These are phyloP conservation scores for Anoplopoma fimbria DNA, from an alignment of 2,113 vertebrate species.

Conservation along the genomic window DNA sequence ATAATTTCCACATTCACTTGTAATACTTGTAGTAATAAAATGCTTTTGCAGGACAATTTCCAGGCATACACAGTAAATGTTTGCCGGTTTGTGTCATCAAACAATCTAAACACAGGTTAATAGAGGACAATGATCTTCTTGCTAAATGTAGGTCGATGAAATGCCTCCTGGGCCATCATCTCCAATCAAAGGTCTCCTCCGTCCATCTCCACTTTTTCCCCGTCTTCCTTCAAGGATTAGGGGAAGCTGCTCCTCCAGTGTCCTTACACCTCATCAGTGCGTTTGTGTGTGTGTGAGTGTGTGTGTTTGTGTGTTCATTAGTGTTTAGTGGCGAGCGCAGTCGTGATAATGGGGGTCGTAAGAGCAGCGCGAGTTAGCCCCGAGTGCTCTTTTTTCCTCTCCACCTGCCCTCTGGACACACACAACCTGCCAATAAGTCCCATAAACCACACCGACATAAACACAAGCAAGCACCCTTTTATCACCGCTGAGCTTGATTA, in stretches of 20 bases:
- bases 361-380: conserved; percentile 18
- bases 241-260: conserved; percentile 5
- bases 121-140: background rate
- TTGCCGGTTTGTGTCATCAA: background rate
- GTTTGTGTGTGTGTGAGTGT: background rate
- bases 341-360: conserved; percentile 54
- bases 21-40: conserved; percentile 1
- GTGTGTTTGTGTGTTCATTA: conserved; percentile 29
- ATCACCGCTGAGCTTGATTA: conserved; percentile 71
- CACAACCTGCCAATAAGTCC: conserved; percentile 61
- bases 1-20: background rate
- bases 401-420: conserved; percentile 37
- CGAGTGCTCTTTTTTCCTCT: conserved; percentile 32
- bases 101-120: background rate
- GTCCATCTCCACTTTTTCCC: background rate
- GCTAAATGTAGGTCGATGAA: conserved; percentile 3
- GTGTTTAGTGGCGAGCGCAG: conserved; percentile 46
- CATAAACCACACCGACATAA: conserved; percentile 62
- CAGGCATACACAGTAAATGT: background rate
- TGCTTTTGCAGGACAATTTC: background rate
- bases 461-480: conserved; percentile 66
- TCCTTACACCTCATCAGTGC: conserved; percentile 38
- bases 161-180: background rate
- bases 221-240: background rate
- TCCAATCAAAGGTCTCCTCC: background rate